Evolutionary conservation across 2,113 vertebrate species (phyloP), one percentile per base, ranked within the genome.

Genomic region (Xiphias gladius): DNA sequence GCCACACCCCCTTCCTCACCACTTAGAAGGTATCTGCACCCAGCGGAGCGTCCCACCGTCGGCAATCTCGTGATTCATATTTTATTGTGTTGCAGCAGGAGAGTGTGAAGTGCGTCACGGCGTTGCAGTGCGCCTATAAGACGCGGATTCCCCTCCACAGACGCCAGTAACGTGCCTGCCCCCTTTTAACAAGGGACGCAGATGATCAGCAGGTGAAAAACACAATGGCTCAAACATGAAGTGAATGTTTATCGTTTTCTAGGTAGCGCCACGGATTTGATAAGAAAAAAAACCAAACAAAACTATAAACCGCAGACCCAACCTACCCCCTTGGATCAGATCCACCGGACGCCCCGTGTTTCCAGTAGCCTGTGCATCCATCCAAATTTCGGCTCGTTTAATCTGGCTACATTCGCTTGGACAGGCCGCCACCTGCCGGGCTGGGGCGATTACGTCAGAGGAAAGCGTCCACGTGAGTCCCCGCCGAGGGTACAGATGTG

Each of bases 21-120:
- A 46, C 67, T 52, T 68, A 79, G 26, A 83, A 16, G 39, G 26
- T 12, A 62, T 70, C 69, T 66, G 71, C 76, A 52, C 50, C 39
- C 68, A n/a, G 26, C 54, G 69, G 39, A n/a, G 65, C 61, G 12
- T 73, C 76, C 64, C 70, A 57, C 41, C 78, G 68, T 20, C 81
- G 39, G 57, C 61, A 14, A 32, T 22, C 59, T 22, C 79, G 32
- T 35, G 87, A 79, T 87, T 88, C 87, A 89, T 76, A 66, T 86
- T 86, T 82, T 55, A 75, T 78, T 66, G 85, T 65, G 79, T 83
- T 93, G 90, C 91, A 90, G 91, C 90, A 87, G 73, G 16, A 69
- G 65, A 74, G 82, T 46, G 80, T 59, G 81, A 87, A 11, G 87
- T 92, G 90, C 92, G 92, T 93, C 92, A 93, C 46, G 82, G 87